Evolutionary conservation across 53 echinoderm and acorn worm genomes (phyloP).

Genomic region (Holothuria scabra): DNA sequence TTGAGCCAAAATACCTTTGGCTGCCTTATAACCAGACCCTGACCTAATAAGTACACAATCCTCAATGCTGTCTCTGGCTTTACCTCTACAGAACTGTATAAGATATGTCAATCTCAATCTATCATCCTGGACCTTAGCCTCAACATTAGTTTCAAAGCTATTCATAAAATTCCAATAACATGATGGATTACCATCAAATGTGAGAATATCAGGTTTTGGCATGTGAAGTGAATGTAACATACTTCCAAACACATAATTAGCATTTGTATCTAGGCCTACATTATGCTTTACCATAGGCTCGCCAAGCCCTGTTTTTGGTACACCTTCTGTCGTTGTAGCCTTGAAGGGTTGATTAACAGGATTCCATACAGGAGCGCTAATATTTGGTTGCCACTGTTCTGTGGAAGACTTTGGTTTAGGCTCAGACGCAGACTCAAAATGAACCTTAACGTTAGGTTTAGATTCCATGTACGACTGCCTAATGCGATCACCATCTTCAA

Average conservation of each 20-base stretch:
- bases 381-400: no score
- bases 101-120: conserved; percentile 49
- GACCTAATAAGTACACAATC: conserved; percentile 52
- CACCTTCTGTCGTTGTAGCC: no score
- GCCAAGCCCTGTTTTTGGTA: no score
- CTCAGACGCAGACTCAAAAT: no score
- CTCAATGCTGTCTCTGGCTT: conserved; percentile 57
- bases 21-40: conserved; percentile 34
- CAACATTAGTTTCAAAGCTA: conserved; percentile 54
- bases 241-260: no score
- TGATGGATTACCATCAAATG: conserved; percentile 57
- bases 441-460: background rate
- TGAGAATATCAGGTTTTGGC: conserved; percentile 63
- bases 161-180: conserved; percentile 52
- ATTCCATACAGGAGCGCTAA: no score
- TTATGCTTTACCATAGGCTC: no score
- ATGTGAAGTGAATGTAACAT: conserved; percentile 37
- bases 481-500: background rate
- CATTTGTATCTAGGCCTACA: no score
- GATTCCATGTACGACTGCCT: background rate
- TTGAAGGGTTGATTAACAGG: no score
- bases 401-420: no score
- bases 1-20: conserved; percentile 33
- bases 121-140: conserved; percentile 14
- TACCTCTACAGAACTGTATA: conserved; percentile 59